Conservation (phyloP, 1,140 invertebrate genomes). For the Elymnias hypermnestra region DNA sequence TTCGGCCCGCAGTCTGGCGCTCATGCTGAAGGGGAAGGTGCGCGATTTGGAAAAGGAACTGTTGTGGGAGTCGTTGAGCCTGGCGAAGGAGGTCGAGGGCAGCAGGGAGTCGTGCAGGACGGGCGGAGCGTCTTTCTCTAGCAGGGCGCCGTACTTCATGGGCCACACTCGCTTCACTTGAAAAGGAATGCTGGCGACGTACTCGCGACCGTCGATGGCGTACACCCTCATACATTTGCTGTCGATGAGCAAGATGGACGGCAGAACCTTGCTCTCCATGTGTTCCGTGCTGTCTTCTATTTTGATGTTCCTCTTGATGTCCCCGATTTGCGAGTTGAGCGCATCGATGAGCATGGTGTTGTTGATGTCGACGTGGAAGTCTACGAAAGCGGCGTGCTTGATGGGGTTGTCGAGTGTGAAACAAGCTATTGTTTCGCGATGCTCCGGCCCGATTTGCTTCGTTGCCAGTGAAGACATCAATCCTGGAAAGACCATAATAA, state of each 20-base stretch:
- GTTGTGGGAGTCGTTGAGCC: constrained; percentile 54
- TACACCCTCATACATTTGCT: constrained; percentile 87
- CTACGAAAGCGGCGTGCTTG: constrained; percentile 88
- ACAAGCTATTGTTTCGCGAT: constrained; percentile 78
- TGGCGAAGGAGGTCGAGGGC: constrained; percentile 46
- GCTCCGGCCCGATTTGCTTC: constrained; percentile 61
- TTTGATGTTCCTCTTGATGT: constrained; percentile 65
- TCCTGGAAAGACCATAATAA: constrained; percentile 37
- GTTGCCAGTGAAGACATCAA: constrained; percentile 64
- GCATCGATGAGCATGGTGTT: constrained; percentile 74
- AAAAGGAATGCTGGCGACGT: constrained; percentile 88
- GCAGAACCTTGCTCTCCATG: constrained; percentile 53
- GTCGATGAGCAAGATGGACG: constrained; percentile 86
- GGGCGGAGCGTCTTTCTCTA: constrained; percentile 81
- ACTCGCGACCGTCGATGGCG: constrained; percentile 88
- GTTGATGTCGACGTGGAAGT: constrained; percentile 79
- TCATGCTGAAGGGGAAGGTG: constrained; percentile 50
- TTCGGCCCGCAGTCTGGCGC: constrained; percentile 50
- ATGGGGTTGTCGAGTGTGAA: constrained; percentile 90
- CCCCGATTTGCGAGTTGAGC: constrained; percentile 63
- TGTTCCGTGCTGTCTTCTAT: constrained; percentile 68
- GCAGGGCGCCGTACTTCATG: constrained; percentile 85
- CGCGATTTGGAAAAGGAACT: constrained; percentile 49
- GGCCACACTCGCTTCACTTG: constrained; percentile 87
- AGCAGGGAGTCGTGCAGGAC: constrained; percentile 49